Percentiles rank a stretch among this genome's conserved stretches.
These are phyloP conservation scores for Lagopus muta DNA, from an alignment of 2,113 vertebrate species.

Conservation along the genomic window DNA sequence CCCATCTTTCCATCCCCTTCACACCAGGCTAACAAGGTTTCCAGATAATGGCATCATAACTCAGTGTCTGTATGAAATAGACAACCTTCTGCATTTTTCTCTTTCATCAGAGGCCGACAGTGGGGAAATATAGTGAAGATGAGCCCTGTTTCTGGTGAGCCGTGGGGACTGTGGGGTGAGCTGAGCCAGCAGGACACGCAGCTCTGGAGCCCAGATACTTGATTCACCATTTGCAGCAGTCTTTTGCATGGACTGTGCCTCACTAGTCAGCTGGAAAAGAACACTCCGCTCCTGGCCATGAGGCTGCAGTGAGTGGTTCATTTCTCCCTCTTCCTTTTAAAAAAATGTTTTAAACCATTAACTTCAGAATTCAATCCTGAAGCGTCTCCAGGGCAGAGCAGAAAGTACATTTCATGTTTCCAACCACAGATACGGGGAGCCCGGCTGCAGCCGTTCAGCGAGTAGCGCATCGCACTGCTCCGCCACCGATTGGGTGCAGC, in stretches of 20 bases:
- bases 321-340: constrained; percentile 33
- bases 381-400: constrained; percentile 57
- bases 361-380: constrained; percentile 53
- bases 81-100: background rate
- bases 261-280: constrained; percentile 60
- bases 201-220: background rate
- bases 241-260: constrained; percentile 51
- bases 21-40: background rate
- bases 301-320: constrained; percentile 30
- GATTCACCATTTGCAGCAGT: background rate
- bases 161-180: background rate
- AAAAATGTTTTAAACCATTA: constrained; percentile 56
- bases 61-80: background rate
- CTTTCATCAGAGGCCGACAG: background rate
- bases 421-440: constrained; percentile 5
- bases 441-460: constrained; percentile 9
- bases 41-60: background rate
- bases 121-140: background rate
- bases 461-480: constrained; percentile 31
- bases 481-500: constrained; percentile 19
- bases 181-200: background rate
- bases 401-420: constrained; percentile 25
- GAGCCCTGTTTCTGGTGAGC: background rate
- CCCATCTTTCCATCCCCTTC: background rate
- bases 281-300: constrained; percentile 42